These are phyloP conservation scores for Euura saliciscinereae DNA, from an alignment of 1,140 invertebrate genomes.

Conservation along the genomic window DNA sequence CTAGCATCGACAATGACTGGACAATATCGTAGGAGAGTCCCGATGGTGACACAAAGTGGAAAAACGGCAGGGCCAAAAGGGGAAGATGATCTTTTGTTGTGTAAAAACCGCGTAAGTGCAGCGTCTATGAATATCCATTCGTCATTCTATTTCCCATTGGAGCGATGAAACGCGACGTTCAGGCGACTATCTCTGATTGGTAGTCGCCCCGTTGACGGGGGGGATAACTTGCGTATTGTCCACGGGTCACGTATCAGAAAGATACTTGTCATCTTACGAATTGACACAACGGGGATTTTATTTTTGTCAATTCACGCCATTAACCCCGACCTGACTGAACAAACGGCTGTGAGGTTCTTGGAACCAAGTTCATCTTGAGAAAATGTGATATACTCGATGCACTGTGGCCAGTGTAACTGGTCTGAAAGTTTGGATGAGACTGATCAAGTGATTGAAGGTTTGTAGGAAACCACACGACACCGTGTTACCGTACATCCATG, in stretches of 20 bases:
- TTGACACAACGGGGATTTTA: constrained; percentile 31
- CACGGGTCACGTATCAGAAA: constrained; percentile 39
- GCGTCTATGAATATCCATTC: neutral
- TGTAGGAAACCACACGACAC: neutral
- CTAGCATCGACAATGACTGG: neutral
- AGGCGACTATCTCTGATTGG: neutral
- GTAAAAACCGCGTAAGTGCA: neutral
- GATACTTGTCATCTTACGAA: constrained; percentile 35
- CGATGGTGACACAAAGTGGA: neutral
- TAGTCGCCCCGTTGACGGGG: neutral
- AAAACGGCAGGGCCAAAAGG: no score
- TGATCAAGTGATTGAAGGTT: no score
- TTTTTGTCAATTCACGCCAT: constrained; percentile 35
- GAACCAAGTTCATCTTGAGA: no score
- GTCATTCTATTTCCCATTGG: neutral
- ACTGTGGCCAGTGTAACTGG: no score
- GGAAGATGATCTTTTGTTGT: neutral
- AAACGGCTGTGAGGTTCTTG: no score
- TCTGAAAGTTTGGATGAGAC: no score
- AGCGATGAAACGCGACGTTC: neutral
- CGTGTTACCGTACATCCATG: no score
- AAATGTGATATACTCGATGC: no score
- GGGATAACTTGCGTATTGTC: constrained; percentile 24
- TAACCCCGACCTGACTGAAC: constrained; percentile 15
- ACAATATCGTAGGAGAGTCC: neutral